These are phyloP conservation scores for Calliphora vomitoria DNA, from an alignment of 2,888 invertebrate species.

Conservation along the genomic window DNA sequence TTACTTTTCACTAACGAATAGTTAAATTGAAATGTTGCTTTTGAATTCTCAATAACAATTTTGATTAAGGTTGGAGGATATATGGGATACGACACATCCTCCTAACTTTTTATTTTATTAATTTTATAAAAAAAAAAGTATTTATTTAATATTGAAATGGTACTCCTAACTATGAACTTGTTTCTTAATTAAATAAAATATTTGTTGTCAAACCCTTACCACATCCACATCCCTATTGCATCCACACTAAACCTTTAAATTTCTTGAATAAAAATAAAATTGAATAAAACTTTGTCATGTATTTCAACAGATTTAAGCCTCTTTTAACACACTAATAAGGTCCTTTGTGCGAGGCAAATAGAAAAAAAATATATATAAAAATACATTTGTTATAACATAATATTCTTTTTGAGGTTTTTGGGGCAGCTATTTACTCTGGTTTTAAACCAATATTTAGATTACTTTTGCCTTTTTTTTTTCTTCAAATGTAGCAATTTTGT, in stretches of 20 bases:
- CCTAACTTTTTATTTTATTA: too few relatives aligned
- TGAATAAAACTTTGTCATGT: not conserved
- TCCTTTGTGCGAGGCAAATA: not conserved
- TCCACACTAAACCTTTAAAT: not conserved
- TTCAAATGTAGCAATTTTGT: not conserved
- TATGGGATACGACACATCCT: too few relatives aligned
- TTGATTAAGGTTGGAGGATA: too few relatives aligned
- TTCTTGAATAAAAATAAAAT: not conserved
- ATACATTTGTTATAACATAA: not conserved
- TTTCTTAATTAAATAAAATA: too few relatives aligned
- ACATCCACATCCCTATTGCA: too few relatives aligned
- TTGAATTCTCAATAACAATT: too few relatives aligned
- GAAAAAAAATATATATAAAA: not conserved
- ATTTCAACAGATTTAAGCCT: not conserved
- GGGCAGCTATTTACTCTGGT: not conserved
- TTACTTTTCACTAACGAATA: too few relatives aligned
- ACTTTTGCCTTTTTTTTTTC: not conserved
- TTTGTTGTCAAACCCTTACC: too few relatives aligned
- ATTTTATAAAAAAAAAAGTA: too few relatives aligned
- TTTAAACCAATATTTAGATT: constrained; percentile 12
- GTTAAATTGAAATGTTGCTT: too few relatives aligned
- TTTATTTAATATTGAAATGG: too few relatives aligned
- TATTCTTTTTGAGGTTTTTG: not conserved
- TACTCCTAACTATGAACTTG: too few relatives aligned
- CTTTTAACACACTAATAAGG: not conserved